Conservation (phyloP, 1,140 invertebrate species). For the Galleria mellonella region DNA sequence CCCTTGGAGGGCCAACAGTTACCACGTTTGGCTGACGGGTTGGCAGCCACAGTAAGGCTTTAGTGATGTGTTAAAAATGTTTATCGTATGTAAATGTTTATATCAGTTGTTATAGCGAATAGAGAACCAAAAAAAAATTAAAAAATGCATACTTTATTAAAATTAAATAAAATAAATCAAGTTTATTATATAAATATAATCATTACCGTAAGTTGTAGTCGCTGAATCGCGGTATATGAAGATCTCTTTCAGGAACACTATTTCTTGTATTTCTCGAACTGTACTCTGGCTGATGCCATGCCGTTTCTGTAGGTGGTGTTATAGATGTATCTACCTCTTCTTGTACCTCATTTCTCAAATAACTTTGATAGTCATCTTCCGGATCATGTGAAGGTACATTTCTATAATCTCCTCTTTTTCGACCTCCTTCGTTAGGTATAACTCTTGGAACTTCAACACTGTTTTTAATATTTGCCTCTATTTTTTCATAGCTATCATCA, state of each 20-base stretch:
- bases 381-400: slow-evolving; percentile 80
- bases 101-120: too few relatives aligned
- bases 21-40: too few relatives aligned
- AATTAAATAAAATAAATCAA: too few relatives aligned
- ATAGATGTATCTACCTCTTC: slow-evolving; percentile 52
- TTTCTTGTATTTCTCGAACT: slow-evolving; percentile 16
- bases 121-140: too few relatives aligned
- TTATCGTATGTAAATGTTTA: too few relatives aligned
- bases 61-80: too few relatives aligned
- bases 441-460: slow-evolving; percentile 59
- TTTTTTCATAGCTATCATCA: slow-evolving; percentile 84
- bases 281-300: slow-evolving; percentile 47
- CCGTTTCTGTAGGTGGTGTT: slow-evolving; percentile 43
- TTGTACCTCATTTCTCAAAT: slow-evolving; percentile 34
- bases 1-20: too few relatives aligned
- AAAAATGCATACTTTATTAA: background rate
- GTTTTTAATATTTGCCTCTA: slow-evolving; percentile 79
- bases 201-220: slow-evolving; percentile 70
- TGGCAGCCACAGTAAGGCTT: too few relatives aligned
- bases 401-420: slow-evolving; percentile 80
- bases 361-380: slow-evolving; percentile 76
- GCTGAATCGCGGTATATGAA: slow-evolving; percentile 75
- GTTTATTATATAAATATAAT: slow-evolving; percentile 1
- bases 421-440: slow-evolving; percentile 41
- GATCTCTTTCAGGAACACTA: slow-evolving; percentile 65